These are phyloP conservation scores for Hyla sarda DNA, from an alignment of 2,113 vertebrate species.

Conservation along the genomic window DNA sequence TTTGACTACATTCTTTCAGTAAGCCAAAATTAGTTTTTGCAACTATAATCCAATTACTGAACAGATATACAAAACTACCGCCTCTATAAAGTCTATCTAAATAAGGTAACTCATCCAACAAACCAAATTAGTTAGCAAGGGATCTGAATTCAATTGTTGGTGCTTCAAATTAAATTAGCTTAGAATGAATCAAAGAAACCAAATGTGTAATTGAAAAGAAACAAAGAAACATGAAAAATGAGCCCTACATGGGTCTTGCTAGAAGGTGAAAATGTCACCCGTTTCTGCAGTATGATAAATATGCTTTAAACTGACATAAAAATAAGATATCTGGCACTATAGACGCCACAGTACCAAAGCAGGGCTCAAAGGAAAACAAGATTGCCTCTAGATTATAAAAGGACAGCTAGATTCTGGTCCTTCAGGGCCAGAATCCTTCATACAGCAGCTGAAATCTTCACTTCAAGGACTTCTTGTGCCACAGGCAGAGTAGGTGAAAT, in stretches of 20 bases:
- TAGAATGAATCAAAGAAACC: background rate
- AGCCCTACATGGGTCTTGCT: background rate
- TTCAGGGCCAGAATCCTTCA: background rate
- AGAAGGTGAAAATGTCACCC: background rate
- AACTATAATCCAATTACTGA: background rate
- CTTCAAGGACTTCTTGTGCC: too few species aligned
- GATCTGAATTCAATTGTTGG: slow-evolving; percentile 12
- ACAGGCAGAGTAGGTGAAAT: too few species aligned
- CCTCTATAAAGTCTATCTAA: background rate
- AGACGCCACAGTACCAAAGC: background rate
- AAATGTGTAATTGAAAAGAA: background rate
- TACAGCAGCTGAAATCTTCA: too few species aligned
- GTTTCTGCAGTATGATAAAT: background rate
- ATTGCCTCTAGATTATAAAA: background rate
- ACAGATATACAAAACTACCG: background rate
- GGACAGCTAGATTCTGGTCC: background rate
- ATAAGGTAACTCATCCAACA: background rate
- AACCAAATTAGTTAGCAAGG: background rate
- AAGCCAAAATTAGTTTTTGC: background rate
- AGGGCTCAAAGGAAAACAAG: background rate
- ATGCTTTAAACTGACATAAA: background rate
- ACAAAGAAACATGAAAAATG: background rate
- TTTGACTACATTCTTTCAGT: background rate
- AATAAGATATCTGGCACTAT: background rate
- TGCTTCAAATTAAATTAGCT: slow-evolving; percentile 3